These are phyloP conservation scores for Calliphora vomitoria DNA, from an alignment of 2,888 invertebrate species.

Conservation along the genomic window DNA sequence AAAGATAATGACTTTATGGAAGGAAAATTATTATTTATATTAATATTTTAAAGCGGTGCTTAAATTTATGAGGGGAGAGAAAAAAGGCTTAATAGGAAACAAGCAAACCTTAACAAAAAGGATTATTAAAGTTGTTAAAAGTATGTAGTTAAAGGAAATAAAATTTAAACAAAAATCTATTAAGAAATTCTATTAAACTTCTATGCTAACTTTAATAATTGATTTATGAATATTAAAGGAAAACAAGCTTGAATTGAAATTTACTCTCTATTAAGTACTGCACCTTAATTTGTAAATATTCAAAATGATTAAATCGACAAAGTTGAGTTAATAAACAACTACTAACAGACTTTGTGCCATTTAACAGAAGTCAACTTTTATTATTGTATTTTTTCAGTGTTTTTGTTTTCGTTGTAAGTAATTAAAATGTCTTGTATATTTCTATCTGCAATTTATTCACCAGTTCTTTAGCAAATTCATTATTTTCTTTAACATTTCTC, in stretches of 20 bases:
- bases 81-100: no score
- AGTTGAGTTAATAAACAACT: not conserved
- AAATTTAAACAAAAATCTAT: no score
- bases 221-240: no score
- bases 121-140: no score
- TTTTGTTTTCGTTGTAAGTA: conserved; percentile 34
- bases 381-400: no score
- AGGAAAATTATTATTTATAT: conserved; percentile 35
- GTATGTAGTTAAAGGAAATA: no score
- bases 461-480: conserved; percentile 46
- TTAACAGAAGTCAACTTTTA: not conserved
- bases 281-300: not conserved
- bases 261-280: no score
- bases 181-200: no score
- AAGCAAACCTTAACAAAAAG: no score
- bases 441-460: conserved; percentile 57
- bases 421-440: conserved; percentile 66
- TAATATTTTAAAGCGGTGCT: conserved; percentile 22
- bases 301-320: not conserved
- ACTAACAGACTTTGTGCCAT: not conserved
- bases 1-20: conserved; percentile 61
- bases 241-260: no score
- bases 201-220: no score
- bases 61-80: not conserved
- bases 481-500: conserved; percentile 34